Conservation (phyloP, 2,888 invertebrate species). For the Diaperis boleti region DNA sequence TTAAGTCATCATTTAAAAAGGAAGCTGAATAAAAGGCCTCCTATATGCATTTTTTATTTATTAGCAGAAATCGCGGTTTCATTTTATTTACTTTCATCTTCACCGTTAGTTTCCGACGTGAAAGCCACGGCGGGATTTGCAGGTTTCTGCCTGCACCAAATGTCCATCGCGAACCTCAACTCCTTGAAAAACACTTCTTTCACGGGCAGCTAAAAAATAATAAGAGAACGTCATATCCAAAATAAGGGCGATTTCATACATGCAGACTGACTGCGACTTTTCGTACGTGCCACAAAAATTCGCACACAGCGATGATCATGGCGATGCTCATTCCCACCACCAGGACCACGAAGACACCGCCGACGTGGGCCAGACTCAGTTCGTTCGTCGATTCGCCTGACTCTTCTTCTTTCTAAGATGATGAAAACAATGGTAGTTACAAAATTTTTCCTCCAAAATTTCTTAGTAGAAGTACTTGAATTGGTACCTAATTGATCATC, state of each 20-base stretch:
- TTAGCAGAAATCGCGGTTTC: too few species aligned
- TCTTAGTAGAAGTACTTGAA: too few species aligned
- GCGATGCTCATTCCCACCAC: conserved; percentile 80
- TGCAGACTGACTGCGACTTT: conserved; percentile 82
- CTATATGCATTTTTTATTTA: too few species aligned
- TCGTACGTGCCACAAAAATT: conserved; percentile 88
- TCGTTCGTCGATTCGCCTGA: conserved; percentile 67
- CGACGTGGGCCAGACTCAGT: conserved; percentile 87
- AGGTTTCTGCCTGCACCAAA: conserved; percentile 78
- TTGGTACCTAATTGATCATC: too few species aligned
- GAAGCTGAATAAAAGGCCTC: too few species aligned
- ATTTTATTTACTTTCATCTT: neutral
- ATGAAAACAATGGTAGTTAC: conserved; percentile 24
- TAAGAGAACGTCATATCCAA: neutral
- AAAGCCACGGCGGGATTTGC: neutral
- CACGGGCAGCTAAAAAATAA: conserved; percentile 71
- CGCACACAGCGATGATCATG: conserved; percentile 80
- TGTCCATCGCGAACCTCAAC: conserved; percentile 77
- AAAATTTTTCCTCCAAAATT: too few species aligned
- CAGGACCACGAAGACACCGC: conserved; percentile 91
- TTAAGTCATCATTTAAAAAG: too few species aligned
- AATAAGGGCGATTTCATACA: conserved; percentile 68
- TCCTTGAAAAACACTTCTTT: conserved; percentile 79
- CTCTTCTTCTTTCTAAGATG: conserved; percentile 53
- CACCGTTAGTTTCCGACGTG: neutral